Conservation (phyloP, 2,113 vertebrate species). For the Eclectus roratus region DNA sequence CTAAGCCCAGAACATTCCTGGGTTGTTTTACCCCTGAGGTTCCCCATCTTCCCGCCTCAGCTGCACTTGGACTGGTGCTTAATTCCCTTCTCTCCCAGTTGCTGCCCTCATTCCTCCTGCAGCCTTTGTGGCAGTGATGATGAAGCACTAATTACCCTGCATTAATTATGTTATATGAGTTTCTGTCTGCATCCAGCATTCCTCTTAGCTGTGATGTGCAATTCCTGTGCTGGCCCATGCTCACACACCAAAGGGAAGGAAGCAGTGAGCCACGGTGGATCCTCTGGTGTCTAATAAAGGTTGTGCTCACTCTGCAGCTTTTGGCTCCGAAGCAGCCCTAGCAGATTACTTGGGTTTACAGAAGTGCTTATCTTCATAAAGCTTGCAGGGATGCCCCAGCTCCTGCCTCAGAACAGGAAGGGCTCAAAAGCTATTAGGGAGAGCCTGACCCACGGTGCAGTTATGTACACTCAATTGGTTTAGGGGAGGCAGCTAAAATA, state of each 20-base stretch:
- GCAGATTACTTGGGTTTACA: background rate
- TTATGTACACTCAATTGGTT: background rate
- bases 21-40: background rate
- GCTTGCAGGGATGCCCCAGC: background rate
- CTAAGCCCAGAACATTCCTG: background rate
- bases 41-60: accelerated
- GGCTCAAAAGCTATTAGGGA: background rate
- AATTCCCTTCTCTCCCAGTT: background rate
- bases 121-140: background rate
- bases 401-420: background rate
- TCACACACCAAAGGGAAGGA: background rate
- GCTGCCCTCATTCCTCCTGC: accelerated
- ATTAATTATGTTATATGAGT: background rate
- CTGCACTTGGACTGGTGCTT: background rate
- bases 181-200: background rate
- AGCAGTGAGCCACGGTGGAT: background rate
- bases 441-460: background rate
- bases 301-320: background rate
- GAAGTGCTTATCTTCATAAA: background rate
- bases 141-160: background rate
- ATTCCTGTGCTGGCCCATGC: accelerated
- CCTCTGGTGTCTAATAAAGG: background rate
- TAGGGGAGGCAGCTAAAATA: background rate
- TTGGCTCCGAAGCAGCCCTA: background rate
- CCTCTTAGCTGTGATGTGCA: background rate